Percentiles rank a stretch among this genome's conserved stretches.
Conservation (phyloP, 1,140 invertebrate species). For the Trichonephila clavata region DNA sequence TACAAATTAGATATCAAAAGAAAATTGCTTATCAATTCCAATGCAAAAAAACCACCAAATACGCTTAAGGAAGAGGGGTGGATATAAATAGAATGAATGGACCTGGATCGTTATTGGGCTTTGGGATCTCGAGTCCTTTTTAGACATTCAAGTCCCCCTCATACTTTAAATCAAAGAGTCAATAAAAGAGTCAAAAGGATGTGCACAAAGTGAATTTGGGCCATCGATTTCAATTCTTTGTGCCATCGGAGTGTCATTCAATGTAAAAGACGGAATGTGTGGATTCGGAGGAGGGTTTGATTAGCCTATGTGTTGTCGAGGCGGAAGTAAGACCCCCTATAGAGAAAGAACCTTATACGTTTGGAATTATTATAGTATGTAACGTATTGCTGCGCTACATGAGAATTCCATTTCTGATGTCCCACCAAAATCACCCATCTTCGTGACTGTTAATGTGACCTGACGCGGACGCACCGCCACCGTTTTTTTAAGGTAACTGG, state of each 20-base stretch:
- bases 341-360: constrained; percentile 27
- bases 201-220: constrained; percentile 46
- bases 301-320: constrained; percentile 64
- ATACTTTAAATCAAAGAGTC: constrained; percentile 49
- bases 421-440: constrained; percentile 74
- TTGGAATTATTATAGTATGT: constrained; percentile 62
- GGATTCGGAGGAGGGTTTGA: constrained; percentile 47
- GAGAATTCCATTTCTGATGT: constrained; percentile 73
- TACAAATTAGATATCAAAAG: constrained; percentile 19
- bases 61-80: background rate
- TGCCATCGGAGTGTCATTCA: constrained; percentile 61
- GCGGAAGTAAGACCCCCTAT: constrained; percentile 8
- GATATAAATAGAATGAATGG: background rate
- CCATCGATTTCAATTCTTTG: constrained; percentile 74
- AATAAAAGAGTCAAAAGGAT: constrained; percentile 43
- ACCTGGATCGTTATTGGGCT: background rate
- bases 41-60: background rate
- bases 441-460: constrained; percentile 75
- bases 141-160: constrained; percentile 16
- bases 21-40: constrained; percentile 17
- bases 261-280: constrained; percentile 18
- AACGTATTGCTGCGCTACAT: constrained; percentile 37
- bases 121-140: background rate
- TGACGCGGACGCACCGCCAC: constrained; percentile 49
- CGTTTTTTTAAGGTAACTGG: no score